Evolutionary conservation across 1,140 invertebrate species (phyloP), one percentile per base, ranked within the genome.

Genomic region (Saxidomus purpurata): DNA sequence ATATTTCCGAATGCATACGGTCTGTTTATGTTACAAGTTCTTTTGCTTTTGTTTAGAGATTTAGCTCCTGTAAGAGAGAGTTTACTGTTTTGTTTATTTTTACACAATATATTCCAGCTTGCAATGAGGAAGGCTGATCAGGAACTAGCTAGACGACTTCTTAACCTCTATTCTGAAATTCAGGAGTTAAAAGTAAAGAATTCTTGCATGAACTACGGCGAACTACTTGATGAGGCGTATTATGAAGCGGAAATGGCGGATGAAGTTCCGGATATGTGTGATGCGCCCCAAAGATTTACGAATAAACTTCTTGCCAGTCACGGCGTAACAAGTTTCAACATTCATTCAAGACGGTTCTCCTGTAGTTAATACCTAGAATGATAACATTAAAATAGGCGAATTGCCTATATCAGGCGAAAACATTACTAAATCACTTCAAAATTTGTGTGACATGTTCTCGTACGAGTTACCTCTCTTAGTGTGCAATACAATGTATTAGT

Each of bases 351-450:
- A 28, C 28, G 71, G n/a, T 87, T 87, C 79, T 87, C 85, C 11
- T 87, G 85, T 49, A 86, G 83, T 63, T 86, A 59, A 86, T 43
- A n/a, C n/a, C n/a, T n/a, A n/a, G n/a, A n/a, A n/a, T n/a, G n/a
- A n/a, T n/a, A n/a, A n/a, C n/a, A n/a, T n/a, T n/a, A n/a, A n/a
- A n/a, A n/a, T n/a, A n/a, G n/a, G n/a, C n/a, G n/a, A n/a, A n/a
- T n/a, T n/a, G n/a, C n/a, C n/a, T n/a, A n/a, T n/a, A n/a, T n/a
- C n/a, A n/a, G n/a, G n/a, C n/a, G n/a, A n/a, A n/a, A n/a, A n/a
- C n/a, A n/a, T n/a, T n/a, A n/a, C n/a, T n/a, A n/a, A n/a, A n/a
- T n/a, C n/a, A n/a, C n/a, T n/a, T n/a, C n/a, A n/a, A n/a, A n/a
- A n/a, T n/a, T n/a, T n/a, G n/a, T n/a, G n/a, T n/a, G n/a, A n/a